These are phyloP conservation scores for Aspidoscelis tigris DNA, from an alignment of 2,113 vertebrate species.

Conservation along the genomic window DNA sequence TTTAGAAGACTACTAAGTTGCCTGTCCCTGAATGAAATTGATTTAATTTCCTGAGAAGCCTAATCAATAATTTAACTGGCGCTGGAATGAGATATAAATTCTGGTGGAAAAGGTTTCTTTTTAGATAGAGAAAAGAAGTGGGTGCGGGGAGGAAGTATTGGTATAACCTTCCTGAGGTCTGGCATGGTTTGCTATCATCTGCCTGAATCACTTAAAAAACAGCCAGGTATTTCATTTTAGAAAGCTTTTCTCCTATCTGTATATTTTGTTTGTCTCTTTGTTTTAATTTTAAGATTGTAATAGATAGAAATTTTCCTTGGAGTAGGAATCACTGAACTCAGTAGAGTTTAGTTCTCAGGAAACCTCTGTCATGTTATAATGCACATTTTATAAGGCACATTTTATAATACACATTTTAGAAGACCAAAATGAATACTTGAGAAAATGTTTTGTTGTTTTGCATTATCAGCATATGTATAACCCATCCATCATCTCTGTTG, in stretches of 20 bases:
- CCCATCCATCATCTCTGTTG: background rate
- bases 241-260: background rate
- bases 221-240: background rate
- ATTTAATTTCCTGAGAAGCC: background rate
- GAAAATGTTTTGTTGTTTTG: too few species aligned
- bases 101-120: constrained; percentile 26
- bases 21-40: background rate
- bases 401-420: background rate
- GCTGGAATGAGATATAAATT: constrained; percentile 19
- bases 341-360: background rate
- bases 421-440: too few species aligned
- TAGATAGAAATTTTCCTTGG: background rate
- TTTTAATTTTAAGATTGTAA: background rate
- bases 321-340: background rate
- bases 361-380: too few species aligned
- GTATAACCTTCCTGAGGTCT: background rate
- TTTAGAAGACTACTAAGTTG: too few species aligned
- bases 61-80: background rate
- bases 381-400: constrained; percentile 4
- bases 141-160: background rate
- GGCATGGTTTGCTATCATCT: background rate
- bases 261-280: background rate
- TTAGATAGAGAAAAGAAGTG: background rate
- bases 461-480: too few species aligned
- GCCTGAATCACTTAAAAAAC: background rate